These are phyloP conservation scores for Festucalex cinctus DNA, from an alignment of 2,113 vertebrate genomes.

Conservation along the genomic window DNA sequence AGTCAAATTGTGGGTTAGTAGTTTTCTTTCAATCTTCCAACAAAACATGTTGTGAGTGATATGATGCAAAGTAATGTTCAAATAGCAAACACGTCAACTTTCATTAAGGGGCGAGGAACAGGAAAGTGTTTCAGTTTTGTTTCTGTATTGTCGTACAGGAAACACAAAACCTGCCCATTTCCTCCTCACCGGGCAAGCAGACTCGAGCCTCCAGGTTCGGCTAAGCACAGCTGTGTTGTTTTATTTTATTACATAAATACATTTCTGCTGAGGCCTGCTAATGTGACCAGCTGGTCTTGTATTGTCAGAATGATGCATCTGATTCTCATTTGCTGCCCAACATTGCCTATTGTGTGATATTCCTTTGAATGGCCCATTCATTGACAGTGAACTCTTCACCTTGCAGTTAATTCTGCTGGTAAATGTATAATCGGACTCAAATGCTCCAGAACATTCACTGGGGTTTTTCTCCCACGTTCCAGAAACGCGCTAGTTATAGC, in stretches of 20 bases:
- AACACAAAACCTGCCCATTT: no score
- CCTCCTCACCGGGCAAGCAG: no score
- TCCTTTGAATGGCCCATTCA: slow-evolving; percentile 34
- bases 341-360: slow-evolving; percentile 29
- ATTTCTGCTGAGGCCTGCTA: slow-evolving; percentile 26
- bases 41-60: not conserved
- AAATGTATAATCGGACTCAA: no score
- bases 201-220: slow-evolving; percentile 6
- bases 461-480: no score
- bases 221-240: slow-evolving; percentile 21
- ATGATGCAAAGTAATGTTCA: not conserved
- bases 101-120: not conserved
- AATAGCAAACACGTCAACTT: not conserved
- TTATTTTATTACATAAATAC: slow-evolving; percentile 46
- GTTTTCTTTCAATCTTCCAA: not conserved
- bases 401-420: slow-evolving; percentile 6
- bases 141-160: no score
- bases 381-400: slow-evolving; percentile 53
- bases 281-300: slow-evolving; percentile 16
- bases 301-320: slow-evolving; percentile 28
- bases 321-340: slow-evolving; percentile 30
- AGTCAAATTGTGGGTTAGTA: no score
- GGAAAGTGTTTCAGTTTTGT: no score
- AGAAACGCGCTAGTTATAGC: no score
- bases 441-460: no score